Evolutionary conservation across 2,113 vertebrate species (phyloP).

Genomic region (Clarias macrocephalus): DNA sequence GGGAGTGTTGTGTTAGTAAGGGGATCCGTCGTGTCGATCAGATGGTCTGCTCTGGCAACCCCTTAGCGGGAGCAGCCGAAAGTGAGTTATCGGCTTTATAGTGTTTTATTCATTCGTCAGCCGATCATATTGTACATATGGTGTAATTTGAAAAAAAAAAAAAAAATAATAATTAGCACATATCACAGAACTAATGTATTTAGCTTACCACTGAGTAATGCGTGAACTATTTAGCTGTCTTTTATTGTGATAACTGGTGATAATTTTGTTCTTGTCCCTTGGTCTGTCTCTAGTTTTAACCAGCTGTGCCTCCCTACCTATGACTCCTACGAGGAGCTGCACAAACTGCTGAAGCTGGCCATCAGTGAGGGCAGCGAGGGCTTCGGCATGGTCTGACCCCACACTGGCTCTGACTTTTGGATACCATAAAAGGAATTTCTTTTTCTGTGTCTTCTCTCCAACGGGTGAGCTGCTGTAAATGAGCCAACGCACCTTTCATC

Average conservation of each 20-base stretch:
- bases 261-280: background rate
- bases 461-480: conserved; percentile 26
- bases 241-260: background rate
- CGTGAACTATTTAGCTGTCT: background rate
- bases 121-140: background rate
- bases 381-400: conserved; percentile 94
- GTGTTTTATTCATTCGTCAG: background rate
- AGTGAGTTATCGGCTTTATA: background rate
- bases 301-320: conserved; percentile 99
- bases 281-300: conserved; percentile 85
- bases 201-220: background rate
- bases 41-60: no score
- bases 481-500: conserved; percentile 39
- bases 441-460: conserved; percentile 12
- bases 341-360: conserved; percentile 97
- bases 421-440: background rate
- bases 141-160: background rate
- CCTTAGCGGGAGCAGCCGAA: background rate
- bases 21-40: no score
- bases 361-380: conserved; percentile 98
- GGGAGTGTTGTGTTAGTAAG: no score
- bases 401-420: conserved; percentile 10
- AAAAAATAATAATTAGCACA: background rate
- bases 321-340: conserved; percentile 97
- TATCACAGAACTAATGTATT: background rate